Conservation (phyloP, 2,888 invertebrate species). For the Macaria liturata region DNA sequence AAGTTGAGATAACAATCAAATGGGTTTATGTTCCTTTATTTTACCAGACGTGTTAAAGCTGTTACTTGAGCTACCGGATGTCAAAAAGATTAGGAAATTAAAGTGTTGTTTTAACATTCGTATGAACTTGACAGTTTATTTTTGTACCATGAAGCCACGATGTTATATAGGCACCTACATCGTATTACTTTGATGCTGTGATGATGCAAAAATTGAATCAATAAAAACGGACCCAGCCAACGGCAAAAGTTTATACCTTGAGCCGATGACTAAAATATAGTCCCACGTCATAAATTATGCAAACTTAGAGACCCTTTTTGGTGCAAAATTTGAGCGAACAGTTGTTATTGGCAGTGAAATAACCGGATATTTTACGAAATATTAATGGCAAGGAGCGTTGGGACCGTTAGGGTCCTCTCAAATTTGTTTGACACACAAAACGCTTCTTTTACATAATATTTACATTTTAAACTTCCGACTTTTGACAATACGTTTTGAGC, state of each 20-base stretch:
- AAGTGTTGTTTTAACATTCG: no score
- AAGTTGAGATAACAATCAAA: slow-evolving; percentile 45
- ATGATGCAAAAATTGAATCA: slow-evolving; percentile 1
- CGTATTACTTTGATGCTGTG: not conserved
- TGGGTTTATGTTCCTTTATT: slow-evolving; percentile 12
- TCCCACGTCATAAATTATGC: slow-evolving; percentile 37
- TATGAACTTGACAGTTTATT: no score
- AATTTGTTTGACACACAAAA: slow-evolving; percentile 37
- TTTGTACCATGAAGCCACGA: no score
- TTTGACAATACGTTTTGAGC: slow-evolving; percentile 3
- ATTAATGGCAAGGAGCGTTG: slow-evolving; percentile 26
- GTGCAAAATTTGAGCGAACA: slow-evolving; percentile 38
- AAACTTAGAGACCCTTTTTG: slow-evolving; percentile 39
- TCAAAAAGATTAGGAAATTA: no score
- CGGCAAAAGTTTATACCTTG: slow-evolving; percentile 31
- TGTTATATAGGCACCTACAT: slow-evolving; percentile 1
- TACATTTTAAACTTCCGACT: slow-evolving; percentile 33
- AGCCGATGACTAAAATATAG: slow-evolving; percentile 27
- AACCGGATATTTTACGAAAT: slow-evolving; percentile 48
- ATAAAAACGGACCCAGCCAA: slow-evolving; percentile 30
- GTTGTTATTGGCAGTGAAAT: slow-evolving; percentile 46
- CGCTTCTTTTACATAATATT: slow-evolving; percentile 45
- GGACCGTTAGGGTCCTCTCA: slow-evolving; percentile 55
- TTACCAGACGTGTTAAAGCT: slow-evolving; percentile 6
- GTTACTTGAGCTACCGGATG: slow-evolving; percentile 1